Evolutionary conservation across 92 coral and sea anemone genomes (phyloP), one percentile per base, ranked within the genome.

Genomic region (Phenganax stokvisi): DNA sequence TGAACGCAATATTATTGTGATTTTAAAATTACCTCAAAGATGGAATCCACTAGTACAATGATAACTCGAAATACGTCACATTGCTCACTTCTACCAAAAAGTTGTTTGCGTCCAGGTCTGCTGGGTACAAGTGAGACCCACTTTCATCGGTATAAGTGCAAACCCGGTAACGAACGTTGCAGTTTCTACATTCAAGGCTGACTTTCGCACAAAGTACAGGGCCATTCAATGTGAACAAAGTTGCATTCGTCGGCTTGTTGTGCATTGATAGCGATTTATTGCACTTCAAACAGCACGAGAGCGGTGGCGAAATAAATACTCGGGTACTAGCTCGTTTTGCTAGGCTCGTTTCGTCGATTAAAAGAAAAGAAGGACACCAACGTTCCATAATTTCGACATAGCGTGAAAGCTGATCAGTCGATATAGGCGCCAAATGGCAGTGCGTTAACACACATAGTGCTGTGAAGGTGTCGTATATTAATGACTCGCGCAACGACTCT

Each of bases 31-130:
- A 37, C 47, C 47, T 37, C 47, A 37, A 37, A 37, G 47, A 37
- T 37, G 47, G 47, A 37, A 37, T 37, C 47, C 47, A 37, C 47
- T 5, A 5, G 47, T 37, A 37, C 5, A 37, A 37, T 37, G 47
- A 37, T 37, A 37, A 2, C 47, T 37, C 47, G 47, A 64, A 20
- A 28, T 71, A 71, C 9, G 76, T 71, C 56, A 71, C 76, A 20
- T 71, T 71, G 57, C 76, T 71, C 6, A 71, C 56, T 37, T 71
- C 76, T 37, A 71, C 17, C 7, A 71, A 12, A 37, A 37, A 37
- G 10, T 70, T 29, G 31, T 20, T 70, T 30, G 53, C 9, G 37
- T 9, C 10, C 1, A 9, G 15, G 51, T 47, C 3, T 10, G 57
- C 9, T 53, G 76, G 57, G 13, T 71, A 71, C 17, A 71, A 31